These are phyloP conservation scores for Serranus cabrilla DNA, from an alignment of 2,797 vertebrate species.

Conservation along the genomic window DNA sequence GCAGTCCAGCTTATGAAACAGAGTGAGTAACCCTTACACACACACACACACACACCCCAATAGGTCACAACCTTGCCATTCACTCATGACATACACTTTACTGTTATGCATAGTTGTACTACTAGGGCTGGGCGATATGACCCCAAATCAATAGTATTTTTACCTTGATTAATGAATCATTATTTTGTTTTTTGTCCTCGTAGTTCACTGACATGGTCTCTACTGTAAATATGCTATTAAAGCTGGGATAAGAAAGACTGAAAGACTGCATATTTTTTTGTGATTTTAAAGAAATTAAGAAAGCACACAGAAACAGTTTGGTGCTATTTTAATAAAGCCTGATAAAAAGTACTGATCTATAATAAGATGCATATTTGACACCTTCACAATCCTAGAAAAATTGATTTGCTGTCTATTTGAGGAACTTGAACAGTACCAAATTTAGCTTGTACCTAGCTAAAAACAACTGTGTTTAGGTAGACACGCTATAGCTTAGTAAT, in stretches of 20 bases:
- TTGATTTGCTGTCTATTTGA: neutral
- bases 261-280: too few species aligned
- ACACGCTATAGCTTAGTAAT: neutral
- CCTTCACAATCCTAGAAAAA: neutral
- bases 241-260: too few species aligned
- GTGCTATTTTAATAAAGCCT: too few species aligned
- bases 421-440: neutral
- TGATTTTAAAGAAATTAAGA: too few species aligned
- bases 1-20: constrained; percentile 99
- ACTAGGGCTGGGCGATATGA: neutral
- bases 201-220: too few species aligned
- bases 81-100: neutral
- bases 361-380: neutral
- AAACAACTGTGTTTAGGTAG: neutral
- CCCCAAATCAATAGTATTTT: too few species aligned
- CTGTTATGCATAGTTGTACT: neutral
- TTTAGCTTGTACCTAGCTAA: neutral
- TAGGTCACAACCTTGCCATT: neutral
- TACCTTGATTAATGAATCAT: too few species aligned
- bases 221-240: too few species aligned
- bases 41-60: neutral
- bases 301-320: too few species aligned
- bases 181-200: too few species aligned
- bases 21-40: constrained; percentile 88
- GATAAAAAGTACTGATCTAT: neutral